Evolutionary conservation across 2,888 invertebrate species (phyloP), one percentile per base, ranked within the genome.

Genomic region (Melanargia galathea): DNA sequence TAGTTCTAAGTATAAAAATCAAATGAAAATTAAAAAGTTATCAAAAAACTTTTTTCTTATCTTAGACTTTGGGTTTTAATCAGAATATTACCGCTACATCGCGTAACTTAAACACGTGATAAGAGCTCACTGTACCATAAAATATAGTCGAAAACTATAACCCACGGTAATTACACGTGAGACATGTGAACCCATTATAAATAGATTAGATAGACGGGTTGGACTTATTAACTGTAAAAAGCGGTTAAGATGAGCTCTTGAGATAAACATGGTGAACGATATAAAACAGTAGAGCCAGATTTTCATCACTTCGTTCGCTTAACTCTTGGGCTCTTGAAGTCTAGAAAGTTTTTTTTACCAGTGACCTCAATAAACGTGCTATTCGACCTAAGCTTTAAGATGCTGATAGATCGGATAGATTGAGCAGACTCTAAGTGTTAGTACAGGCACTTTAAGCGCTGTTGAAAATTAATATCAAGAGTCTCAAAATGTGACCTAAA

Each of bases 161-260:
- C 79, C 83, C 75, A 75, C 71, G 74, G 82, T 87, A 90, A 90
- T 90, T 89, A 90, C 86, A 77, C 74, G 66, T 78, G 76, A 83
- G 83, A 87, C 84, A 90, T 87, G 87, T 87, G 87, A 89, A 87
- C 84, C 86, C 84, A 90, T 90, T 90, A 90, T 87, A 87, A 83
- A 90, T 86, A 89, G 88, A 90, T 90, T 90, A 90, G 73, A n/a
- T n/a, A 78, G 79, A 73, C 76, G 70, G 74, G 67, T 64, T 26
- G 69, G 71, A 75, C 78, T 82, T 84, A 86, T 86, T 82, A 83
- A 81, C 77, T 74, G 74, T 80, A 81, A 83, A 84, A 86, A 83
- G 81, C 77, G 74, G 74, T 80, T 80, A 82, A 83, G 86, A 88
- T 88, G 75, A 77, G 80, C 80, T 80, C 70, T 62, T 70, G 40